These are phyloP conservation scores for Oryzias javanicus DNA, from an alignment of 2,113 vertebrate genomes.

Conservation along the genomic window DNA sequence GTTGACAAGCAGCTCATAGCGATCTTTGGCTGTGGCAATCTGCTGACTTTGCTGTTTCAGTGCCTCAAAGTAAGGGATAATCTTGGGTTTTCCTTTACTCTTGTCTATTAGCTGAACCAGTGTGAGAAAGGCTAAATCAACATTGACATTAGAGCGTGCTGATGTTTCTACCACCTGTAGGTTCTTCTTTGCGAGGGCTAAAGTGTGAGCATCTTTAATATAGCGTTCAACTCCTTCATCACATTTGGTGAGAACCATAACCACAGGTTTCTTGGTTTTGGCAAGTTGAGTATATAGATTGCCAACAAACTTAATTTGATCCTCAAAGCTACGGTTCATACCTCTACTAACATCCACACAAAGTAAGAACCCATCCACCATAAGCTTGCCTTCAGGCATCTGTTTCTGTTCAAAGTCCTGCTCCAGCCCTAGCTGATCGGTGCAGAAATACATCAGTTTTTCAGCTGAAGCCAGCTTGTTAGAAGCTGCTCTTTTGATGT, in stretches of 20 bases:
- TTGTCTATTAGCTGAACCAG: slow-evolving; percentile 92
- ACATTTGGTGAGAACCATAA: slow-evolving; percentile 93
- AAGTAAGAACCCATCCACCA: slow-evolving; percentile 91
- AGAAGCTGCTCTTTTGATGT: slow-evolving; percentile 92
- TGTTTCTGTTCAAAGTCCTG: slow-evolving; percentile 99
- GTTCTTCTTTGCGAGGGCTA: slow-evolving; percentile 94
- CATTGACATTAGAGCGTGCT: slow-evolving; percentile 93
- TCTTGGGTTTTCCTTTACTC: slow-evolving; percentile 91
- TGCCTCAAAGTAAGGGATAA: slow-evolving; percentile 95
- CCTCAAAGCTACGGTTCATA: slow-evolving; percentile 97
- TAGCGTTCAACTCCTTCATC: slow-evolving; percentile 98
- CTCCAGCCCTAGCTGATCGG: slow-evolving; percentile 95
- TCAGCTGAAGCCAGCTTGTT: slow-evolving; percentile 95
- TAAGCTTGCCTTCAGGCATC: slow-evolving; percentile 96
- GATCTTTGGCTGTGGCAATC: slow-evolving; percentile 93
- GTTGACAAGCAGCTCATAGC: slow-evolving; percentile 91
- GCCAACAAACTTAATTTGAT: slow-evolving; percentile 94
- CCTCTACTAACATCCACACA: slow-evolving; percentile 93
- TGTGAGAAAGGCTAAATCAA: slow-evolving; percentile 92
- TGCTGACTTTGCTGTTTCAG: slow-evolving; percentile 97
- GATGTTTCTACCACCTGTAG: slow-evolving; percentile 97
- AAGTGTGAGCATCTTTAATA: slow-evolving; percentile 93
- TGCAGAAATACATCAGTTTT: slow-evolving; percentile 99
- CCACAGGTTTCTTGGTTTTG: slow-evolving; percentile 94
- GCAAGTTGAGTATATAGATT: slow-evolving; percentile 94